Evolutionary conservation across 1,140 invertebrate species (phyloP).

Genomic region (Calephelis nemesis): DNA sequence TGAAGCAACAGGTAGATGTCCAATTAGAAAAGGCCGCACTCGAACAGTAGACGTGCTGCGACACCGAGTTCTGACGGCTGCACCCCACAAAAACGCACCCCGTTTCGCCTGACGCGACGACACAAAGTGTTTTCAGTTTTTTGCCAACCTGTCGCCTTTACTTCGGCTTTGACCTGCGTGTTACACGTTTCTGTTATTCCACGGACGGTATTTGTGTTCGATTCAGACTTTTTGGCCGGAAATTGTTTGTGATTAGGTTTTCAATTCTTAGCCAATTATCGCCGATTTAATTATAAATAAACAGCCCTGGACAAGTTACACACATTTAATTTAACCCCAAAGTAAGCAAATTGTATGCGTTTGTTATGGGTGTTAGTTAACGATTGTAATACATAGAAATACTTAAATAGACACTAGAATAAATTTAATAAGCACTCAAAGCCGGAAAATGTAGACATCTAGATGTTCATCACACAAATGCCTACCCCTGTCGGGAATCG

Average conservation of each 20-base stretch:
- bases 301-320: no score
- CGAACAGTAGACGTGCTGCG: conserved; percentile 57
- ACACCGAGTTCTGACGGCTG: conserved; percentile 61
- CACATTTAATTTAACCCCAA: no score
- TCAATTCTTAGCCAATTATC: not conserved
- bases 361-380: no score
- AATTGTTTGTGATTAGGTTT: not conserved
- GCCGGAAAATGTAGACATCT: no score
- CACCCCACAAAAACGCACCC: conserved; percentile 58
- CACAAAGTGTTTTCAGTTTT: conserved; percentile 56
- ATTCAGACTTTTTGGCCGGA: conserved; percentile 2
- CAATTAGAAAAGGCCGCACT: conserved; percentile 69
- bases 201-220: conserved; percentile 9
- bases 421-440: no score
- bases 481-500: no score
- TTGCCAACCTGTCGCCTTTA: conserved; percentile 51
- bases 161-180: conserved; percentile 54
- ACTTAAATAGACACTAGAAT: no score
- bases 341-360: no score
- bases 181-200: conserved; percentile 11
- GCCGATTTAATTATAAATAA: no score
- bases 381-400: no score
- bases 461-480: no score
- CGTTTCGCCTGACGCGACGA: conserved; percentile 57
- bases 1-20: conserved; percentile 73